phyloP scores from a whole-genome alignment of 2,113 vertebrate genomes.

The Phrynocephalus versicolor region DNA sequence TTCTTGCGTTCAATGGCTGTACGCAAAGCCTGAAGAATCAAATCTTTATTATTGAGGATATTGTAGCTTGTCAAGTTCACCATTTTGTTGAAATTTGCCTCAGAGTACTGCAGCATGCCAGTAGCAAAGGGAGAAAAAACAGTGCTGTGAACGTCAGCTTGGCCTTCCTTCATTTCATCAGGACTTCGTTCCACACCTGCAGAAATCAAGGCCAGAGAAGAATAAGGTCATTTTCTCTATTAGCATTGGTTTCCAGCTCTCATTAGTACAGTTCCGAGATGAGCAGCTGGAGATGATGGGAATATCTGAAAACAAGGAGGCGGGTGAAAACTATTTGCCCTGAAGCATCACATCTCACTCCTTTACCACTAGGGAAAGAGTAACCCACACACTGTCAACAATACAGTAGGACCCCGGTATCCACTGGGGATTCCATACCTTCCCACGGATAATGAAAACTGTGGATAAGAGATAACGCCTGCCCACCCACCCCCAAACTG shows the following conservation, averaged over 20 bases:
- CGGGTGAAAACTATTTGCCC: not conserved
- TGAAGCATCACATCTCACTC: too few relatives aligned
- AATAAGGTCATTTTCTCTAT: not conserved
- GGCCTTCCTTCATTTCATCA: constrained; percentile 67
- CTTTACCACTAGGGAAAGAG: too few relatives aligned
- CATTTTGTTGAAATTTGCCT: constrained; percentile 73
- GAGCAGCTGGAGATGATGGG: too few relatives aligned
- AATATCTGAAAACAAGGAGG: not conserved
- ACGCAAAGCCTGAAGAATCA: constrained; percentile 69
- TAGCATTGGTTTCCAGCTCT: not conserved
- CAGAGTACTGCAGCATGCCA: constrained; percentile 71
- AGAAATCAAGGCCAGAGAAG: constrained; percentile 2
- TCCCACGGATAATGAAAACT: too few relatives aligned
- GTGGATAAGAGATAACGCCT: too few relatives aligned
- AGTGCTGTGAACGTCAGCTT: constrained; percentile 66
- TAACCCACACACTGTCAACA: too few relatives aligned
- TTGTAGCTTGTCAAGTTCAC: constrained; percentile 78
- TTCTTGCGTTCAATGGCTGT: constrained; percentile 64
- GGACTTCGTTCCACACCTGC: constrained; percentile 73
- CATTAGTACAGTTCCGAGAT: not conserved
- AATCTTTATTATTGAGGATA: constrained; percentile 75
- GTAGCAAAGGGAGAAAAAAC: constrained; percentile 73
- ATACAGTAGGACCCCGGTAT: too few relatives aligned
- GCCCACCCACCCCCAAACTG: too few relatives aligned
- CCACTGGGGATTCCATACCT: too few relatives aligned